These are phyloP conservation scores for Diaperis boleti DNA, from an alignment of 2,888 invertebrate genomes.

Conservation along the genomic window DNA sequence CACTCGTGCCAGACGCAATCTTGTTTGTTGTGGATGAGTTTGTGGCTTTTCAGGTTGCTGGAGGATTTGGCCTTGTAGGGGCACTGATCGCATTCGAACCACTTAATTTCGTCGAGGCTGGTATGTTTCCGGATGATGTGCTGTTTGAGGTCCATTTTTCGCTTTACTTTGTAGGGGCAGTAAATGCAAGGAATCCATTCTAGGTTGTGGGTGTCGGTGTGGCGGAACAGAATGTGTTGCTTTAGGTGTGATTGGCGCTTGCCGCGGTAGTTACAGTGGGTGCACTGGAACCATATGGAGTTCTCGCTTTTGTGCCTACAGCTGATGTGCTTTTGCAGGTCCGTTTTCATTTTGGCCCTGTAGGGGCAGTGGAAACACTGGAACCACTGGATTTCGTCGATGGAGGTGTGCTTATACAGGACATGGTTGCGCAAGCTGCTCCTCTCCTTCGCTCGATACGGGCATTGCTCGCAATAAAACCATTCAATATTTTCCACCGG, in stretches of 20 bases:
- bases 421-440: neutral
- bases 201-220: neutral
- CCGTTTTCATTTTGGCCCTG: conserved; percentile 2
- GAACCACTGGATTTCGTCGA: conserved; percentile 14
- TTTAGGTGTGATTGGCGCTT: neutral
- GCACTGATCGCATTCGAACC: conserved; percentile 4
- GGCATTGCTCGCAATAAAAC: conserved; percentile 12
- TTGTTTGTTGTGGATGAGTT: neutral
- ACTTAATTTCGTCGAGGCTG: neutral
- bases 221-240: conserved; percentile 3
- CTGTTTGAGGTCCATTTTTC: neutral
- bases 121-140: neutral
- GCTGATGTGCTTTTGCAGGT: neutral
- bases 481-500: conserved; percentile 4
- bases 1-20: conserved; percentile 2
- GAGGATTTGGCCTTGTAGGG: conserved; percentile 1
- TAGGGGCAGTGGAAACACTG: conserved; percentile 11
- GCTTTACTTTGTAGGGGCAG: conserved; percentile 3
- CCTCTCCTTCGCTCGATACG: neutral
- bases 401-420: conserved; percentile 1
- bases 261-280: neutral
- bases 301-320: conserved; percentile 4
- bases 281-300: conserved; percentile 1
- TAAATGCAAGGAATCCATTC: neutral
- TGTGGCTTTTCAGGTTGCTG: neutral